These are phyloP conservation scores for Sardina pilchardus DNA, from an alignment of 2,113 vertebrate genomes.

Conservation along the genomic window DNA sequence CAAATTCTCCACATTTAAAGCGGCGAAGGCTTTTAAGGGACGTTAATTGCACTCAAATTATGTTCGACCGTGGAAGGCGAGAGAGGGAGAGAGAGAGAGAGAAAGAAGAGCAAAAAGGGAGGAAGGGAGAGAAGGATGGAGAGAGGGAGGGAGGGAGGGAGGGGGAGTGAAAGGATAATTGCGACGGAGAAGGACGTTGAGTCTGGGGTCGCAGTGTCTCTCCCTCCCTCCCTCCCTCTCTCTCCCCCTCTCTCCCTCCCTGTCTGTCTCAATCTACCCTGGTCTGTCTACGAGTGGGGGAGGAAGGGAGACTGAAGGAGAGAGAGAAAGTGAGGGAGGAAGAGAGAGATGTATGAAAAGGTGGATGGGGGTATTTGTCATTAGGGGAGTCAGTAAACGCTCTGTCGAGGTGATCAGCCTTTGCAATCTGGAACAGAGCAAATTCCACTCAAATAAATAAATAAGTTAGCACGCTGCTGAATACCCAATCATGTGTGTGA, in stretches of 20 bases:
- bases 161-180: conserved; percentile 50
- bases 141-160: conserved; percentile 38
- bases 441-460: conserved; percentile 49
- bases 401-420: neutral
- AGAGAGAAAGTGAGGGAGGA: too few species aligned
- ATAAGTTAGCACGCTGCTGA: neutral
- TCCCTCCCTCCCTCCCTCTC: neutral
- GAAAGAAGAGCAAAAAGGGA: conserved; percentile 35
- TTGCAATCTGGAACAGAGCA: conserved; percentile 43
- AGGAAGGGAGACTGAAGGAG: too few species aligned
- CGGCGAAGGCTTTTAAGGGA: conserved; percentile 77
- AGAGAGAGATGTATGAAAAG: conserved; percentile 29
- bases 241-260: neutral
- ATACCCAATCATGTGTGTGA: conserved; percentile 47
- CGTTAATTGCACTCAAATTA: conserved; percentile 84
- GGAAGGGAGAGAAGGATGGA: neutral
- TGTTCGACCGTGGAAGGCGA: conserved; percentile 74
- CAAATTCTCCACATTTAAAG: conserved; percentile 77
- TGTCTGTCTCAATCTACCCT: conserved; percentile 35
- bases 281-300: conserved; percentile 26
- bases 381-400: neutral
- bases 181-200: conserved; percentile 44
- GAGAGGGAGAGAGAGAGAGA: conserved; percentile 61
- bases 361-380: conserved; percentile 21
- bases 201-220: conserved; percentile 39